Evolutionary conservation across 35 echinoderm and acorn worm species (phyloP).

Genomic region (Ophioderma brevispina): DNA sequence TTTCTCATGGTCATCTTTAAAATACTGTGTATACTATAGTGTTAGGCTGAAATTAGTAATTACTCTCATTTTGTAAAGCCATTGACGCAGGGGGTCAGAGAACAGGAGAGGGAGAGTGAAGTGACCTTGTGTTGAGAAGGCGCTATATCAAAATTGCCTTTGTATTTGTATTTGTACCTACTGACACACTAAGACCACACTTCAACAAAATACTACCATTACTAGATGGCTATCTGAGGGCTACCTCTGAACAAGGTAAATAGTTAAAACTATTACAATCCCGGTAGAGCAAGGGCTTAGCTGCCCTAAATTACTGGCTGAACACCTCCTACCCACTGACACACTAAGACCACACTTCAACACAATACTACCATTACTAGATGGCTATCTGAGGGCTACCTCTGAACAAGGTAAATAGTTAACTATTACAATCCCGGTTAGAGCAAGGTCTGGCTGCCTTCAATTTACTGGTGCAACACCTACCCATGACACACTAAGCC

Average conservation of each 20-base stretch:
- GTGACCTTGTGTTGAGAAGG: too few species aligned
- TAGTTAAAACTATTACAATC: too few species aligned
- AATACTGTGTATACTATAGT: too few species aligned
- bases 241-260: slow-evolving; percentile 53
- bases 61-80: too few species aligned
- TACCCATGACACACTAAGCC: slow-evolving; percentile 31
- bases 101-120: too few species aligned
- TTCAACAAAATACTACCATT: slow-evolving; percentile 70
- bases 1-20: too few species aligned
- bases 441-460: slow-evolving; percentile 64
- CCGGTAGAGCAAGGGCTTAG: too few species aligned
- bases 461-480: slow-evolving; percentile 41
- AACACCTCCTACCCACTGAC: slow-evolving; percentile 29
- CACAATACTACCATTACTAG: slow-evolving; percentile 71
- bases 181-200: slow-evolving; percentile 32
- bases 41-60: too few species aligned
- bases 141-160: too few species aligned
- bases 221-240: slow-evolving; percentile 86
- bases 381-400: slow-evolving; percentile 84
- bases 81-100: too few species aligned
- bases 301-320: slow-evolving; percentile 62
- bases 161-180: too few species aligned
- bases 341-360: slow-evolving; percentile 42
- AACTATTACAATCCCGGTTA: too few species aligned
- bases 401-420: slow-evolving; percentile 40